These are phyloP conservation scores for Lynx canadensis DNA, from an alignment of 2,113 vertebrate species.

Conservation along the genomic window DNA sequence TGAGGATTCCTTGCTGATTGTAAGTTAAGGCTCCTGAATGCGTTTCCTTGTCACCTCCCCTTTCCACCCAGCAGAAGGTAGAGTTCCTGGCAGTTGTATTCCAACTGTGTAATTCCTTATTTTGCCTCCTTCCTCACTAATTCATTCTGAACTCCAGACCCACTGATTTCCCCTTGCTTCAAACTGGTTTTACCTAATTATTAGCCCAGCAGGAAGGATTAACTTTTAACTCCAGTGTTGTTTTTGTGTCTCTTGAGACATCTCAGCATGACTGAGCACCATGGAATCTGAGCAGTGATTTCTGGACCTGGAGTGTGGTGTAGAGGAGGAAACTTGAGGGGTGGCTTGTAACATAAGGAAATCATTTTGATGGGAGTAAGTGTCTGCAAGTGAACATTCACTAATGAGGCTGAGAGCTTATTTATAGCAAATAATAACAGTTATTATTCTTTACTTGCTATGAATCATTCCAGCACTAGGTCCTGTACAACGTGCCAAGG, in stretches of 20 bases:
- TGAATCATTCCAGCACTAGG: slow-evolving; percentile 12
- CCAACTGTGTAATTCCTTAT: slow-evolving; percentile 27
- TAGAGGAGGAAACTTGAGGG: not conserved
- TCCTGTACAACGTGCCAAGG: not conserved
- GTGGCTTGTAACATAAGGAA: not conserved
- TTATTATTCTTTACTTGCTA: slow-evolving; percentile 62
- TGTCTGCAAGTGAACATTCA: slow-evolving; percentile 57
- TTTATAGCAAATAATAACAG: slow-evolving; percentile 63
- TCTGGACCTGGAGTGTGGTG: slow-evolving; percentile 35
- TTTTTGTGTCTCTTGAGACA: slow-evolving; percentile 58
- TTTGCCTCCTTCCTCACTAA: slow-evolving; percentile 50
- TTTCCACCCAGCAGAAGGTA: slow-evolving; percentile 13
- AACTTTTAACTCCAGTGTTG: slow-evolving; percentile 64
- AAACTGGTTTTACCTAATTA: slow-evolving; percentile 65
- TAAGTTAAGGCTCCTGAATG: slow-evolving; percentile 22
- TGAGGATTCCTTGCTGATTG: slow-evolving; percentile 31
- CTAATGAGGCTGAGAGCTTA: slow-evolving; percentile 41
- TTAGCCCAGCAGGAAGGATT: slow-evolving; percentile 61
- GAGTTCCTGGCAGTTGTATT: slow-evolving; percentile 27
- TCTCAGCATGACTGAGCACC: not conserved
- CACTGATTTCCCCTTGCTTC: slow-evolving; percentile 58
- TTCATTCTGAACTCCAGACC: slow-evolving; percentile 50
- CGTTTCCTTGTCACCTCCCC: not conserved
- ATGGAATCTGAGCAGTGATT: slow-evolving; percentile 44
- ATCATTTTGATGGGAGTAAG: slow-evolving; percentile 7